Percentiles rank a stretch among this genome's conserved stretches.
phyloP scores from a whole-genome alignment of 2,888 invertebrate genomes.

The Apomyelois bistriatella region DNA sequence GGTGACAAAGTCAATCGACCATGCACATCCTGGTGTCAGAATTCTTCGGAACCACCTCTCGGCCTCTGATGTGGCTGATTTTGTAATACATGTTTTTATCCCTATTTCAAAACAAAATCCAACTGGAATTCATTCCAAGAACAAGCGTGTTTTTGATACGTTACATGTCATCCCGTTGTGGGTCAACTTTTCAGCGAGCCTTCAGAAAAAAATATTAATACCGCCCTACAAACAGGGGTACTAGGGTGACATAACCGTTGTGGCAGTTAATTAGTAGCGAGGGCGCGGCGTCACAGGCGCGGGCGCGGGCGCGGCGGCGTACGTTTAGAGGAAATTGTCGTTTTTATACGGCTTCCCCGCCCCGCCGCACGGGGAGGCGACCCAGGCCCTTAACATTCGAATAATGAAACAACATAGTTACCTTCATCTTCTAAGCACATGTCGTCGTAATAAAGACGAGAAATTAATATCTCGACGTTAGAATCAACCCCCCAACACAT shows the following conservation, averaged over 20 bases:
- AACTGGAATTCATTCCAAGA: slow-evolving; percentile 11
- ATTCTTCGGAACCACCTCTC: no score
- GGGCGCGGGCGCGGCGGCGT: slow-evolving; percentile 74
- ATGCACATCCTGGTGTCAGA: no score
- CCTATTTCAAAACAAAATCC: not conserved
- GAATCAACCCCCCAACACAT: slow-evolving; percentile 24
- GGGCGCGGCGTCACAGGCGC: slow-evolving; percentile 74
- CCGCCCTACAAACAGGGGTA: slow-evolving; percentile 64
- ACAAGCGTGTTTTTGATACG: slow-evolving; percentile 15
- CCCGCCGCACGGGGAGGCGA: slow-evolving; percentile 29
- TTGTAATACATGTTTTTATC: not conserved
- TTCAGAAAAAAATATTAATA: slow-evolving; percentile 50
- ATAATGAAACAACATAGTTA: slow-evolving; percentile 73
- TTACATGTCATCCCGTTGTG: slow-evolving; percentile 19
- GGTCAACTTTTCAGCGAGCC: slow-evolving; percentile 40
- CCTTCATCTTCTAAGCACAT: slow-evolving; percentile 71
- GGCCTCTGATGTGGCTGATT: no score
- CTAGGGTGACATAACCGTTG: slow-evolving; percentile 77
- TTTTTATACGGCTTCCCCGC: slow-evolving; percentile 76
- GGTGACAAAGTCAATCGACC: no score
- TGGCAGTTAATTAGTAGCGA: slow-evolving; percentile 76
- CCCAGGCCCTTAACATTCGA: slow-evolving; percentile 53
- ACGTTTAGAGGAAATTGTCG: slow-evolving; percentile 77
- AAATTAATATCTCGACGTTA: slow-evolving; percentile 63
- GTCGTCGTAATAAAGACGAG: slow-evolving; percentile 62